Evolutionary conservation across 64 coral and sea anemone genomes (phyloP).

Genomic region (Porites australiensis): DNA sequence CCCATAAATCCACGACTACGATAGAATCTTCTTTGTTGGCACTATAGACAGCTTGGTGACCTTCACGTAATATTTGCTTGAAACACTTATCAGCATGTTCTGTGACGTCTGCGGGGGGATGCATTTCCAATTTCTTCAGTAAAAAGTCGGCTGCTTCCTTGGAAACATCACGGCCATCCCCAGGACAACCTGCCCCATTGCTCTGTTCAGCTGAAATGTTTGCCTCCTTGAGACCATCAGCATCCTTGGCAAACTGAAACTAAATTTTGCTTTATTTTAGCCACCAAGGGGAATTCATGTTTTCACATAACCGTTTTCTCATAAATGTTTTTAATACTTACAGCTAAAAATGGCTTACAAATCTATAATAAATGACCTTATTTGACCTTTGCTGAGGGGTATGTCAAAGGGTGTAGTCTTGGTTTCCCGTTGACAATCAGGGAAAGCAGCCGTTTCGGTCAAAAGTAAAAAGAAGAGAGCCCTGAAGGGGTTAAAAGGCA

Average conservation of each 20-base stretch:
- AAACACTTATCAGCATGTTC: background rate
- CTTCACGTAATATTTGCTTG: background rate
- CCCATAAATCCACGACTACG: conserved; percentile 38
- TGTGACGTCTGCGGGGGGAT: background rate
- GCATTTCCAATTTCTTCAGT: background rate
- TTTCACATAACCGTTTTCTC: background rate
- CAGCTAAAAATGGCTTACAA: too few relatives aligned
- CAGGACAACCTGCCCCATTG: background rate
- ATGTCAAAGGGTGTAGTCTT: too few relatives aligned
- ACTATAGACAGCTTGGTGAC: background rate
- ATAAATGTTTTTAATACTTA: background rate
- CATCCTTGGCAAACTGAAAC: too few relatives aligned
- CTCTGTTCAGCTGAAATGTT: background rate
- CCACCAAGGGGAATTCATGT: background rate
- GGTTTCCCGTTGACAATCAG: too few relatives aligned
- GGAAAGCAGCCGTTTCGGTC: too few relatives aligned
- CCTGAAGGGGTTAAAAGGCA: too few relatives aligned
- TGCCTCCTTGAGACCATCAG: background rate
- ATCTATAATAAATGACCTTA: too few relatives aligned
- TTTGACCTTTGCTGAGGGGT: too few relatives aligned
- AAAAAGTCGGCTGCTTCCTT: too few relatives aligned
- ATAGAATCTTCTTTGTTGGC: background rate
- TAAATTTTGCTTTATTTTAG: too few relatives aligned
- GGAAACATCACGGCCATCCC: background rate
- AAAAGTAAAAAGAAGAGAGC: too few relatives aligned